phyloP scores from a whole-genome alignment of 1,140 invertebrate genomes.

The Aphelenchoides avenae region DNA sequence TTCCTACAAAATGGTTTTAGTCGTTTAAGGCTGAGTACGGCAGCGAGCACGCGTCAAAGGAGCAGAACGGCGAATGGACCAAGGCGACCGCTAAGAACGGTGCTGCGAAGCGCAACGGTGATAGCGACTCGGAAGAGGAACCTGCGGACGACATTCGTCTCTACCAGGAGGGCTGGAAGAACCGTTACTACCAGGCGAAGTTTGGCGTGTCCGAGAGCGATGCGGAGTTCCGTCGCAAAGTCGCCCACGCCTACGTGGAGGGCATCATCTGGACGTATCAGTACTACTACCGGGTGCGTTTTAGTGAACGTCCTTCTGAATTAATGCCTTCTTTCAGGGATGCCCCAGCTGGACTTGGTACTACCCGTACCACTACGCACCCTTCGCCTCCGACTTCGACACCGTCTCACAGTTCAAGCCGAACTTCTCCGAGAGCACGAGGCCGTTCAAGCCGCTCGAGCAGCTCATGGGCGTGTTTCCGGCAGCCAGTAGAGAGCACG shows the following conservation, averaged over 20 bases:
- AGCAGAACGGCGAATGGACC: neutral
- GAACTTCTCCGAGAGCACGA: conserved; percentile 79
- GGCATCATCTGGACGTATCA: conserved; percentile 95
- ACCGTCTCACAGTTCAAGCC: conserved; percentile 80
- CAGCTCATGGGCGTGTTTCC: conserved; percentile 99
- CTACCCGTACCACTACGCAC: conserved; percentile 98
- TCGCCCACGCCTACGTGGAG: conserved; percentile 81
- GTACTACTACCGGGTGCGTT: conserved; percentile 86
- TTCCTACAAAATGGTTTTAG: conserved; percentile 19
- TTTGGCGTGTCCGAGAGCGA: conserved; percentile 80
- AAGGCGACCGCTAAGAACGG: neutral
- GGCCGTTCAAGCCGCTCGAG: conserved; percentile 88
- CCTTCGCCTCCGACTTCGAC: conserved; percentile 98
- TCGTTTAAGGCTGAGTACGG: conserved; percentile 66
- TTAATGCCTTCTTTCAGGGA: conserved; percentile 66
- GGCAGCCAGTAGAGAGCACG: conserved; percentile 81
- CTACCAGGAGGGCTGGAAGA: conserved; percentile 96
- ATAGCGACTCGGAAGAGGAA: conserved; percentile 68
- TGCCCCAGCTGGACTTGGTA: conserved; percentile 99
- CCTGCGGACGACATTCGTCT: conserved; percentile 86
- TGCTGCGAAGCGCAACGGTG: conserved; percentile 12
- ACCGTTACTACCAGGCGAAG: conserved; percentile 92
- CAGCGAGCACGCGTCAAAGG: conserved; percentile 59
- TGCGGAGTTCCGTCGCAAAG: conserved; percentile 78
- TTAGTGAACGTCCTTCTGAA: conserved; percentile 4